Evolutionary conservation across 2,888 invertebrate genomes (phyloP), one percentile per base, ranked within the genome.

Genomic region (Lampropteryx suffumata): DNA sequence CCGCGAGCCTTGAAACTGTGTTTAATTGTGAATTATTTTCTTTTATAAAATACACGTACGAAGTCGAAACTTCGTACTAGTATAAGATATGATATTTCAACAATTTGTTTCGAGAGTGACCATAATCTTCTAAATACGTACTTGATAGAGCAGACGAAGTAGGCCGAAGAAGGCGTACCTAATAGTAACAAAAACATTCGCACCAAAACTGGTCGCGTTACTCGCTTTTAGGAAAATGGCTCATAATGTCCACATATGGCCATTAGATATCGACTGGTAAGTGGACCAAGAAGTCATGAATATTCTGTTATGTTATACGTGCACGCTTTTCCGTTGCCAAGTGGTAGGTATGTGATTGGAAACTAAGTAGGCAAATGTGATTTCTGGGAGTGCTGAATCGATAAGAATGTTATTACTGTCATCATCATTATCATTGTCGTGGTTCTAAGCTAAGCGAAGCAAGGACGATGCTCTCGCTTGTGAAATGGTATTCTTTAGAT

Each of bases 191-290:
- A 11, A 40, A 39, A 32, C 32, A 32, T 12, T 27, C 13, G 7
- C n/a, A 33, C 14, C 33, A 14, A 42, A 34, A 34, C 33, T 10
- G 21, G 3, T 11, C 32, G 8, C 43, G 28, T 35, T 44, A 34
- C 35, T 34, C 12, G 35, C 28, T 71, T 71, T 71, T 69, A 71
- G 63, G 61, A 43, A 62, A 72, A 71, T 69, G 63, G 69, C 44
- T 48, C 50, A 17, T 49, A 46, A 48, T 45, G 40, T 36, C 34
- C 37, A 44, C 26, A 55, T 55, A 57, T 35, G 30, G 48, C 42
- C 34, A 50, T 48, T 42, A 41, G 55, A 59, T 56, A 57, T 47
- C 59, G 32, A 57, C 46, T 46, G 57, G 50, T 58, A 59, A 56
- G 60, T 58, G 60, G 57, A 56, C 49, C 54, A 56, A 55, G 55